Base-by-base conservation (phyloP, 2,888 invertebrate genomes). In the Diplolepis rosae region DNA sequence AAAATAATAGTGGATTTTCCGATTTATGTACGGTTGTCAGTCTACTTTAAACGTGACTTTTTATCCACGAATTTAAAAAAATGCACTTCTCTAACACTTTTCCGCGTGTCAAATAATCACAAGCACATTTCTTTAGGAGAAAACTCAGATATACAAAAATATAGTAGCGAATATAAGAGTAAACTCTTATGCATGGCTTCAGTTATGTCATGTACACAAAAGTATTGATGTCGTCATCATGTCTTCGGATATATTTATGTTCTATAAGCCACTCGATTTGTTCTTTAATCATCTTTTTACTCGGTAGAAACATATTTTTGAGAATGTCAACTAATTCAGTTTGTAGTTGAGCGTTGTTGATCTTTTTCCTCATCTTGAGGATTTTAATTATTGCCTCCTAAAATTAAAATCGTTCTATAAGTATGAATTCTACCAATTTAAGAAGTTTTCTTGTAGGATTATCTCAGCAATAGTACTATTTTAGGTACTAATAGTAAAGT, bases 241-340 rank as follows among this genome's bases (percentile, higher is more conserved):
- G 98, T 80, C 99, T 92, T 74, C 93, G 92, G 95, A 99, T 98
- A 89, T 98, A 99, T 89, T 98, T 98, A 89, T 99, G 97, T 90
- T 99, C 99, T 78, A 99, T 99, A 52, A 99, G 93, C 99, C 99
- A 99, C 89, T 99, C 99, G 67, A 99, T 92, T 90, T 99, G 99
- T 90, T 99, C 99, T 90, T 99, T 99, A 83, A 99, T 99, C 95
- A 99, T 96, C 90, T 99, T 98, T 90, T 98, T 98, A 76, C 98
- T 97, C 28, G 99, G 99, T 86, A 99, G 91, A 92, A 99, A 99
- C 98, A 99, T 98, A 88, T 98, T 98, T 90, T 98, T 98, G 82
- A 99, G 90, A 87, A 99, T 98, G 90, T 99, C 99, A 18, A 99
- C 95, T 72, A 99, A 91, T 91, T 99, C 99, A 70, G 97, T 96